Conservation (phyloP, 2,797 vertebrate species). For the Sorex maritimensis region DNA sequence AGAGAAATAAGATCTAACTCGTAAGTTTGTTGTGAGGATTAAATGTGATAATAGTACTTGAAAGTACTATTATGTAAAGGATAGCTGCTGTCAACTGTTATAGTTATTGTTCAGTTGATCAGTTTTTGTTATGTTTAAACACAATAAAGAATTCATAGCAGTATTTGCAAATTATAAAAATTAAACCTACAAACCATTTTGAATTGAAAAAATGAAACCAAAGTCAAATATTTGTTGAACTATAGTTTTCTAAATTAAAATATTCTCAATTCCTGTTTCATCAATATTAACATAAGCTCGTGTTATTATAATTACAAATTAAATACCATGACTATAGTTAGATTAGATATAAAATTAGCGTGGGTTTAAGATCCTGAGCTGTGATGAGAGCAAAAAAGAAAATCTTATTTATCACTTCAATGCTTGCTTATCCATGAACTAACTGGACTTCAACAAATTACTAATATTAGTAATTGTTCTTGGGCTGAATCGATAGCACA, state of each 20-base stretch:
- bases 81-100: background rate
- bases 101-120: background rate
- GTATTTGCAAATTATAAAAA: slow-evolving; percentile 41
- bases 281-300: background rate
- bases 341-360: background rate
- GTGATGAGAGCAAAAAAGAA: background rate
- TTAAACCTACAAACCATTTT: slow-evolving; percentile 35
- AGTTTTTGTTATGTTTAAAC: slow-evolving; percentile 29
- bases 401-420: background rate
- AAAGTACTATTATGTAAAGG: slow-evolving; percentile 13
- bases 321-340: background rate
- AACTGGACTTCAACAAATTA: background rate
- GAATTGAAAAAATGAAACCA: slow-evolving; percentile 60
- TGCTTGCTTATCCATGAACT: background rate
- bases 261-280: background rate
- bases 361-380: background rate
- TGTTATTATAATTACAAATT: background rate
- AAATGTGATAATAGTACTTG: background rate
- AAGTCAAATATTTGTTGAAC: slow-evolving; percentile 50
- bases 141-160: slow-evolving; percentile 9
- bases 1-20: background rate
- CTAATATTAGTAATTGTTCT: slow-evolving; percentile 32
- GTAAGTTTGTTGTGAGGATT: background rate
- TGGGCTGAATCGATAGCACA: too few relatives aligned
- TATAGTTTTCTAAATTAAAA: slow-evolving; percentile 20